phyloP scores from a whole-genome alignment of 2,113 vertebrate species.

The Pavo muticus region DNA sequence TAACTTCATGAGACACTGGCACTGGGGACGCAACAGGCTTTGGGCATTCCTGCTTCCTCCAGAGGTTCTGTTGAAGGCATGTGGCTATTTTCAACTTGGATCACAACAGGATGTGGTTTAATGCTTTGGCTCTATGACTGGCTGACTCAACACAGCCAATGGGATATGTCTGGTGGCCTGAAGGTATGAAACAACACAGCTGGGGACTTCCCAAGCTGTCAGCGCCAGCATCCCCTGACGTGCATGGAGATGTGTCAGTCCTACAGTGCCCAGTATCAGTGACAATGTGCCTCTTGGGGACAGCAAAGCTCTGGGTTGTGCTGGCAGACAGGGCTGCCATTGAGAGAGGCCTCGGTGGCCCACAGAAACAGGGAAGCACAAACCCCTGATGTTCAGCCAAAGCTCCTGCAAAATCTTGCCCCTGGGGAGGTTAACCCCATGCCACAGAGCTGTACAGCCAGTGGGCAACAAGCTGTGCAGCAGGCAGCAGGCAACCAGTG shows the following conservation, averaged over 20 bases:
- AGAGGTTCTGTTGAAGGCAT: background rate
- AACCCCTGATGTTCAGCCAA: background rate
- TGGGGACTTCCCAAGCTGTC: background rate
- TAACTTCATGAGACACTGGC: background rate
- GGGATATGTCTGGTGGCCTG: background rate
- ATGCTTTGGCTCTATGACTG: background rate
- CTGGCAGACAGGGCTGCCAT: background rate
- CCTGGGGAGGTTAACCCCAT: background rate
- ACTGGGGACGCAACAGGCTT: background rate
- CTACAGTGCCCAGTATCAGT: too few species aligned
- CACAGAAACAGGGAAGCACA: background rate
- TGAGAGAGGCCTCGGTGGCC: background rate
- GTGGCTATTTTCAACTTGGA: background rate
- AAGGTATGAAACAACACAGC: background rate
- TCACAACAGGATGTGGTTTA: background rate
- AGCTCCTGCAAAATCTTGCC: background rate
- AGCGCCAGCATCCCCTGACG: background rate
- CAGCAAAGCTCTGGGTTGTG: background rate
- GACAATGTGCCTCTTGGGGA: background rate
- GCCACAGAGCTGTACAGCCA: background rate
- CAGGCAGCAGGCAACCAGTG: background rate
- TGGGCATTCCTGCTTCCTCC: fast-evolving
- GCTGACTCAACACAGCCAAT: background rate
- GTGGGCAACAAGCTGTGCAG: too few species aligned
- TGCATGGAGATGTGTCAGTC: background rate